A percentile compares a stretch with the other conserved stretches of the same genome.
These are phyloP conservation scores for Amiota communis DNA, from an alignment of 2,888 invertebrate species.

Conservation along the genomic window DNA sequence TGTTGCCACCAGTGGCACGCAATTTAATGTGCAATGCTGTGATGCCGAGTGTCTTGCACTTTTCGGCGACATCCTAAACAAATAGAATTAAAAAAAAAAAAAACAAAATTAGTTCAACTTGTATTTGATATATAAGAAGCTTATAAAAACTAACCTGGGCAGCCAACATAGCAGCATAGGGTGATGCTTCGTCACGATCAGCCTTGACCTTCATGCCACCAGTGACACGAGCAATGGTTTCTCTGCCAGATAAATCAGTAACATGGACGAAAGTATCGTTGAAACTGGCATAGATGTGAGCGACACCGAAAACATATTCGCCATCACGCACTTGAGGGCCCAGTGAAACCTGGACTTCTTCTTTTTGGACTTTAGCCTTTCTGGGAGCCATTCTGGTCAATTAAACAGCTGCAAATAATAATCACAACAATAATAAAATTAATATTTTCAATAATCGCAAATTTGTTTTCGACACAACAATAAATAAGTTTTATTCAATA, in stretches of 20 bases:
- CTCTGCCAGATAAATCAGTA: constrained; percentile 97
- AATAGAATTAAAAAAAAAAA: constrained; percentile 7
- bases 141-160: constrained; percentile 83
- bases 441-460: constrained; percentile 14
- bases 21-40: constrained; percentile 98
- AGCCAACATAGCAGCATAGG: constrained; percentile 99
- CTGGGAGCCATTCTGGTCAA: constrained; percentile 89
- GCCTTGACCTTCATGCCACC: constrained; percentile 99
- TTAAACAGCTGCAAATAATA: constrained; percentile 44
- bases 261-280: constrained; percentile 99
- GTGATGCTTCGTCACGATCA: constrained; percentile 99
- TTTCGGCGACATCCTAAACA: constrained; percentile 95
- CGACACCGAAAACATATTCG: constrained; percentile 98
- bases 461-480: constrained; percentile 8
- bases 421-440: constrained; percentile 22
- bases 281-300: constrained; percentile 99
- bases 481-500: constrained; percentile 18
- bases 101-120: not conserved
- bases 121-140: not conserved
- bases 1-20: constrained; percentile 98
- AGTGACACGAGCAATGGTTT: constrained; percentile 95
- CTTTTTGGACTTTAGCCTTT: constrained; percentile 96
- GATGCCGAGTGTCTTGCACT: constrained; percentile 96
- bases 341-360: constrained; percentile 95
- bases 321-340: constrained; percentile 98